Percentiles rank a stretch among this genome's conserved stretches.
phyloP scores from a whole-genome alignment of 2,113 vertebrate species.

The Nothocercus julius region DNA sequence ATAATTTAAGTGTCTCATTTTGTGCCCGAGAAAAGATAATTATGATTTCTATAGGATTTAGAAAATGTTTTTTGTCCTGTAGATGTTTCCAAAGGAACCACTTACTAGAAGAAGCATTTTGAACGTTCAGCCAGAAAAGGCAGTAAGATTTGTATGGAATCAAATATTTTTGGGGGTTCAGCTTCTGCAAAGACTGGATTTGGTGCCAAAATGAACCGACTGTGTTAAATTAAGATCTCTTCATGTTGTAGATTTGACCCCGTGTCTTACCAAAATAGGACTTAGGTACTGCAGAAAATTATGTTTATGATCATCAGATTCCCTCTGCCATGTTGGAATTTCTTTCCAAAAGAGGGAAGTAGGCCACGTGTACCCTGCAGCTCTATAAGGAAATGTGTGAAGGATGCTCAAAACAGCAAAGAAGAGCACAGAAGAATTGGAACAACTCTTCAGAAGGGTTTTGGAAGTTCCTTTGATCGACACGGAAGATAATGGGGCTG shows the following conservation, averaged over 20 bases:
- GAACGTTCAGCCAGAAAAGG: neutral
- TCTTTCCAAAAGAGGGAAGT: neutral
- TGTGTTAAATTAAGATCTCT: neutral
- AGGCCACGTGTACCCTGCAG: fast-evolving
- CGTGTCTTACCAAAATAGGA: neutral
- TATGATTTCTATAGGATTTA: neutral
- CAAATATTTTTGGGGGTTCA: neutral
- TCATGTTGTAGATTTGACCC: neutral
- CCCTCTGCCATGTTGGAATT: neutral
- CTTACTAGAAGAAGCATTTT: neutral
- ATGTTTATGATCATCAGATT: neutral
- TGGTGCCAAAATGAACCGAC: neutral
- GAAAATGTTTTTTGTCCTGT: neutral
- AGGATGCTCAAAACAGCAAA: neutral
- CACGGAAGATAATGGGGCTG: neutral
- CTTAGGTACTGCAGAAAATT: neutral
- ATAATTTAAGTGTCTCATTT: neutral
- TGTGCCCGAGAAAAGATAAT: neutral
- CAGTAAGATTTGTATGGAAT: neutral
- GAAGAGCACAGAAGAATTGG: neutral
- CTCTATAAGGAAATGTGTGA: neutral
- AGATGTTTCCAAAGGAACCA: neutral
- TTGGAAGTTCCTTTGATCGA: neutral
- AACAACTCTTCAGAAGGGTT: neutral
- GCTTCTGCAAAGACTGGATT: neutral